Percentiles rank a stretch among this genome's conserved stretches.
Evolutionary conservation across 2,797 vertebrate species (phyloP).

Genomic region (Loris lydekkerianus): DNA sequence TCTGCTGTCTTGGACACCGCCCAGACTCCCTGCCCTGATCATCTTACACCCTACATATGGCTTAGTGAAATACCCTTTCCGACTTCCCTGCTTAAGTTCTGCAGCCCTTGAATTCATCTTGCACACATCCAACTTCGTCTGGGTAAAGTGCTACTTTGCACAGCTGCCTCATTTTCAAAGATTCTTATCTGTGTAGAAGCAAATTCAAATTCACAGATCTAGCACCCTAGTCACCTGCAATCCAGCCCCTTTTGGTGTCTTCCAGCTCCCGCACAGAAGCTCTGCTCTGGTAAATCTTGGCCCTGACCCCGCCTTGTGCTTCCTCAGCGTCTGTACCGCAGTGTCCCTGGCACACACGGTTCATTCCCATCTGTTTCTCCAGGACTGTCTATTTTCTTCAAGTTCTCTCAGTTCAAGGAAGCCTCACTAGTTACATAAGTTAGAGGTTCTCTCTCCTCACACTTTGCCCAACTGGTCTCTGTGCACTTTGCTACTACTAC

Average conservation of each 20-base stretch:
- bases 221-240: neutral
- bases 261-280: neutral
- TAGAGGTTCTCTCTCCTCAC: neutral
- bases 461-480: neutral
- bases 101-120: neutral
- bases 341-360: fast-evolving
- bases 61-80: neutral
- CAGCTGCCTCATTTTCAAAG: neutral
- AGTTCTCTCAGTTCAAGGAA: neutral
- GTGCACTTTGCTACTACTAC: neutral
- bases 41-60: neutral
- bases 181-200: neutral
- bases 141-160: neutral
- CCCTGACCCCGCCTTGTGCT: fast-evolving
- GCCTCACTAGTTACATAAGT: neutral
- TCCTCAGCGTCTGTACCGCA: neutral
- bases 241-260: neutral
- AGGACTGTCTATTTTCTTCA: neutral
- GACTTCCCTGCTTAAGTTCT: too few relatives aligned
- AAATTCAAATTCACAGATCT: neutral
- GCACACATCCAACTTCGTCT: neutral
- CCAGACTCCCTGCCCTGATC: neutral
- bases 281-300: neutral
- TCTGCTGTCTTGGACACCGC: neutral
- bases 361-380: neutral